Percentiles rank a stretch among this genome's conserved stretches.
These are phyloP conservation scores for Falco naumanni DNA, from an alignment of 2,797 vertebrate genomes.

Conservation along the genomic window DNA sequence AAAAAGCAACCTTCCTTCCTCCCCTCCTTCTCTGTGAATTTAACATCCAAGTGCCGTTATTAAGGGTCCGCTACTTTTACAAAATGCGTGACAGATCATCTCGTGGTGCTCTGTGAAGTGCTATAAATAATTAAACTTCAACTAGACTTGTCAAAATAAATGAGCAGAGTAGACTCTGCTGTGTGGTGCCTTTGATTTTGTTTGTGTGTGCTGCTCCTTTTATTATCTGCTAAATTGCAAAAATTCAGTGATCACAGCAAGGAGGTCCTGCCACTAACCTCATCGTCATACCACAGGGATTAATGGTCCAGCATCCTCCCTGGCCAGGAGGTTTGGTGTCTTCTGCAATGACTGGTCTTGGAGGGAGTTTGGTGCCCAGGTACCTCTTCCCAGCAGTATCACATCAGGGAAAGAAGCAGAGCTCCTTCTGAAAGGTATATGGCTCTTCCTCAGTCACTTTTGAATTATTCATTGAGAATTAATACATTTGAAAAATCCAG, in stretches of 20 bases:
- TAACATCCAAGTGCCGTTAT: background rate
- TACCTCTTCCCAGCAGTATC: background rate
- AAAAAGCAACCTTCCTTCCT: background rate
- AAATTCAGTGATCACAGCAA: background rate
- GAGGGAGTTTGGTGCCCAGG: background rate
- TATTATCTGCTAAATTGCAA: background rate
- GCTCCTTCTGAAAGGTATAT: background rate
- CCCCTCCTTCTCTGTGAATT: background rate
- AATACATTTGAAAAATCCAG: background rate
- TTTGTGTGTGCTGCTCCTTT: background rate
- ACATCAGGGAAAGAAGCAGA: background rate
- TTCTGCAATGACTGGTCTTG: background rate
- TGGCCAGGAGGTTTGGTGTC: background rate
- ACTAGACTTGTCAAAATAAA: conserved; percentile 18
- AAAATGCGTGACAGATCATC: background rate
- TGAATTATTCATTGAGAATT: background rate
- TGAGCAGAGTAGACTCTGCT: background rate
- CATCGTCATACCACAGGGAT: background rate
- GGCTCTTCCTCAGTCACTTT: background rate
- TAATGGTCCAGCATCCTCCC: background rate
- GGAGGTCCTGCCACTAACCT: background rate
- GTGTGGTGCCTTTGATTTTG: background rate
- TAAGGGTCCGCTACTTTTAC: background rate
- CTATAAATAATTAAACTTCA: conserved; percentile 26
- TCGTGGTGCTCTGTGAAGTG: background rate